These are phyloP conservation scores for Hucho hucho DNA, from an alignment of 2,113 vertebrate genomes.

Conservation along the genomic window DNA sequence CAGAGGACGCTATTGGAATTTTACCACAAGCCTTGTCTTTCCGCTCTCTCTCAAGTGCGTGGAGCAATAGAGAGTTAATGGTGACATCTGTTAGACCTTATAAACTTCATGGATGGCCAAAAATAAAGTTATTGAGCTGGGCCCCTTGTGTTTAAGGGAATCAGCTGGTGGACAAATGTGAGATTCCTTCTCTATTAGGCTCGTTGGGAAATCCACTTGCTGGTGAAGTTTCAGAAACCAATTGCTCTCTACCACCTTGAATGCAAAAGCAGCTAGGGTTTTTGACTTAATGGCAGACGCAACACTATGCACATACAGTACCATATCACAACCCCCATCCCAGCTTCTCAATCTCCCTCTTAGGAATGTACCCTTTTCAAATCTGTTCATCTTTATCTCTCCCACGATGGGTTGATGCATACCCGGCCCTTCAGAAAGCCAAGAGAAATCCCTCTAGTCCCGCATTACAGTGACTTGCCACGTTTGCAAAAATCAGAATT, in stretches of 20 bases:
- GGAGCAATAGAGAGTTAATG: constrained; percentile 41
- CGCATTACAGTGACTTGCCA: constrained; percentile 81
- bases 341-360: neutral
- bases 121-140: constrained; percentile 69
- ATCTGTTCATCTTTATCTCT: constrained; percentile 39
- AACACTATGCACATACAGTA: neutral
- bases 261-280: neutral
- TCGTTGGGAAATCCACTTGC: neutral
- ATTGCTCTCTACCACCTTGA: neutral
- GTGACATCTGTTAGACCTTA: constrained; percentile 74
- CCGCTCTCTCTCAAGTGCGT: constrained; percentile 24
- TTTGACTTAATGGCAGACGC: neutral
- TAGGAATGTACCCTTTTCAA: neutral
- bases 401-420: neutral
- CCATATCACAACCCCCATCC: neutral
- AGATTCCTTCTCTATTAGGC: constrained; percentile 45
- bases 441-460: constrained; percentile 72
- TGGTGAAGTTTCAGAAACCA: too few species aligned
- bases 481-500: constrained; percentile 85
- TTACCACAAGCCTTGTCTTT: neutral
- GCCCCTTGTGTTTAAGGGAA: constrained; percentile 63
- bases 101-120: constrained; percentile 54
- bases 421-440: neutral
- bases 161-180: constrained; percentile 73
- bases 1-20: neutral